These are phyloP conservation scores for Sebastiscus tertius DNA, from an alignment of 2,797 vertebrate genomes.

Conservation along the genomic window DNA sequence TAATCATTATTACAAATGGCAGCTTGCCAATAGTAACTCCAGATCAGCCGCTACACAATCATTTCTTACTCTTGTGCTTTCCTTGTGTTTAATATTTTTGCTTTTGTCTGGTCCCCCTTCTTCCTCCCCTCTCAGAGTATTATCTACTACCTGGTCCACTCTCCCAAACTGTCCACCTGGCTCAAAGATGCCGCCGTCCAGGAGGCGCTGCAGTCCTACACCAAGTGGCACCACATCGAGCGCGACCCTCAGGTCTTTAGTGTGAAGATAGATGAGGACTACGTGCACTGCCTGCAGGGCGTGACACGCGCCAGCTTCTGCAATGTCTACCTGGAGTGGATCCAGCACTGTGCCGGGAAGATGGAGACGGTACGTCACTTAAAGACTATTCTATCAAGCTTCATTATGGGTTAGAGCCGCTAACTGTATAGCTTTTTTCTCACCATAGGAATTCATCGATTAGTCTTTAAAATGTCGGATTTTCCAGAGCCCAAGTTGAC, in stretches of 20 bases:
- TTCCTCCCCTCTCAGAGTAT: slow-evolving; percentile 86
- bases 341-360: slow-evolving; percentile 91
- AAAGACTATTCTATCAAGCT: neutral
- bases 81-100: neutral
- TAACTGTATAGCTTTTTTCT: neutral
- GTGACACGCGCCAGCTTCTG: slow-evolving; percentile 97
- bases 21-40: slow-evolving; percentile 1
- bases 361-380: slow-evolving; percentile 83
- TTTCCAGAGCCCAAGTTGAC: neutral
- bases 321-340: slow-evolving; percentile 96
- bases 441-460: neutral
- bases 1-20: slow-evolving; percentile 19
- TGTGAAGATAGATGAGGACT: slow-evolving; percentile 96
- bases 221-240: slow-evolving; percentile 97
- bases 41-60: neutral
- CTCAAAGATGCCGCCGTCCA: slow-evolving; percentile 88
- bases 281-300: slow-evolving; percentile 95
- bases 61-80: neutral
- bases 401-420: neutral
- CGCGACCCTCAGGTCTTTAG: slow-evolving; percentile 94
- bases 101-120: slow-evolving; percentile 3
- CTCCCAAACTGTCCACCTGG: slow-evolving; percentile 91
- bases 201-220: slow-evolving; percentile 91
- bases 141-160: slow-evolving; percentile 93
- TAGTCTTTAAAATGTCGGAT: neutral